A percentile compares a stretch with the other conserved stretches of the same genome.
These are phyloP conservation scores for Xestoiulus laeticollis DNA, from an alignment of 2,888 invertebrate species.

Conservation along the genomic window DNA sequence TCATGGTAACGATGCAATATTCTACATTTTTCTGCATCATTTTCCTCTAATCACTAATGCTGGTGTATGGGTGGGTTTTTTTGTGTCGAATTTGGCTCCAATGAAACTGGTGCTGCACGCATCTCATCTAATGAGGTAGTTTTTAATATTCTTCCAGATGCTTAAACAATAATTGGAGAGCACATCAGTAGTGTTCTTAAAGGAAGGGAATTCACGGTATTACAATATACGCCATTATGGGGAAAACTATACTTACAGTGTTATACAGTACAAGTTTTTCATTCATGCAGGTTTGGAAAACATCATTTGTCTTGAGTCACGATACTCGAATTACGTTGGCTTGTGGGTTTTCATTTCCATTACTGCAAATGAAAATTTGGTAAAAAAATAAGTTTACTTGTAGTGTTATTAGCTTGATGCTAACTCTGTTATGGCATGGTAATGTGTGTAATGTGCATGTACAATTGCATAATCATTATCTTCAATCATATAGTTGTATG, in stretches of 20 bases:
- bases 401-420: too few species aligned
- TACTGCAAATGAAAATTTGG: too few species aligned
- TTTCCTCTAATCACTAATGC: background rate
- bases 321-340: too few species aligned
- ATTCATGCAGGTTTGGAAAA: too few species aligned
- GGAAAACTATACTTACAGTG: background rate
- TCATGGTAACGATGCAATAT: background rate
- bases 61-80: background rate
- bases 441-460: too few species aligned
- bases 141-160: constrained; percentile 37
- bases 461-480: too few species aligned
- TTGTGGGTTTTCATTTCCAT: too few species aligned
- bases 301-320: too few species aligned
- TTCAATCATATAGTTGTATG: too few species aligned
- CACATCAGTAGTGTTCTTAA: background rate
- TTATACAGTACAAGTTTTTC: background rate
- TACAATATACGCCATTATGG: background rate
- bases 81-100: background rate
- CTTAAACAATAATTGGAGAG: background rate
- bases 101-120: background rate
- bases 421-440: too few species aligned
- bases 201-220: background rate
- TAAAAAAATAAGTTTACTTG: too few species aligned
- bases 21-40: constrained; percentile 8
- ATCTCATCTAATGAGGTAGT: constrained; percentile 30